A percentile compares a stretch with the other conserved stretches of the same genome.
Conservation (phyloP, 2,888 invertebrate species). For the Odontocerum albicorne region DNA sequence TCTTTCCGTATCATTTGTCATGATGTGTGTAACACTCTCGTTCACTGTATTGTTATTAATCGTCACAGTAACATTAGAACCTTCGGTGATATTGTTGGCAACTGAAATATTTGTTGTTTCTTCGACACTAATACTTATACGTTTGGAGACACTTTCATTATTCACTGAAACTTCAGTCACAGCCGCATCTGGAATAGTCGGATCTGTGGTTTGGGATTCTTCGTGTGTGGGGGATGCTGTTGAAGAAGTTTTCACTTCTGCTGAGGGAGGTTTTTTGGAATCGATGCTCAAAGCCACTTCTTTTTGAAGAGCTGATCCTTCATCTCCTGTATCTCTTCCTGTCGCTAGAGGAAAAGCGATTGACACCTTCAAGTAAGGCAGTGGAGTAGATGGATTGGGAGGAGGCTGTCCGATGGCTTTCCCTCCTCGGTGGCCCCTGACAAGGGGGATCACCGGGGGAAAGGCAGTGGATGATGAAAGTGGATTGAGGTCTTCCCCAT, state of each 20-base stretch:
- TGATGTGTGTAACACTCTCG: slow-evolving; percentile 8
- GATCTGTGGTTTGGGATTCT: slow-evolving; percentile 9
- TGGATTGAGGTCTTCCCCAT: neutral
- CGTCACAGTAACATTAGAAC: slow-evolving; percentile 6
- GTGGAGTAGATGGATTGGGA: slow-evolving; percentile 15
- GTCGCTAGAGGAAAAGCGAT: slow-evolving; percentile 14
- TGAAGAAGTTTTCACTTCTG: neutral
- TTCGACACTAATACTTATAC: too few species aligned
- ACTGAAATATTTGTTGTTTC: neutral
- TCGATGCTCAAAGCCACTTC: slow-evolving; percentile 24
- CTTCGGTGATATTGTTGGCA: neutral
- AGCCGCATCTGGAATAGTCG: neutral
- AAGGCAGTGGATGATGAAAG: slow-evolving; percentile 4
- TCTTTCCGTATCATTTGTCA: neutral
- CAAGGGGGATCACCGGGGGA: neutral
- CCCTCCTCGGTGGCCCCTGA: slow-evolving; percentile 12
- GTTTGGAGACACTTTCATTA: slow-evolving; percentile 12
- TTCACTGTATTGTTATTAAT: slow-evolving; percentile 14
- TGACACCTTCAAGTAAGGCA: slow-evolving; percentile 15
- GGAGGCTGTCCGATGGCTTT: slow-evolving; percentile 32
- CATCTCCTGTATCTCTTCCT: slow-evolving; percentile 22
- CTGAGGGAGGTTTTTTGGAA: slow-evolving; percentile 1
- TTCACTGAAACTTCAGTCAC: slow-evolving; percentile 5
- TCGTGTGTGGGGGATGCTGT: slow-evolving; percentile 5
- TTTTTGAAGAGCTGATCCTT: slow-evolving; percentile 23